phyloP scores from a whole-genome alignment of 2,888 invertebrate species.

The Orchesella flavescens region DNA sequence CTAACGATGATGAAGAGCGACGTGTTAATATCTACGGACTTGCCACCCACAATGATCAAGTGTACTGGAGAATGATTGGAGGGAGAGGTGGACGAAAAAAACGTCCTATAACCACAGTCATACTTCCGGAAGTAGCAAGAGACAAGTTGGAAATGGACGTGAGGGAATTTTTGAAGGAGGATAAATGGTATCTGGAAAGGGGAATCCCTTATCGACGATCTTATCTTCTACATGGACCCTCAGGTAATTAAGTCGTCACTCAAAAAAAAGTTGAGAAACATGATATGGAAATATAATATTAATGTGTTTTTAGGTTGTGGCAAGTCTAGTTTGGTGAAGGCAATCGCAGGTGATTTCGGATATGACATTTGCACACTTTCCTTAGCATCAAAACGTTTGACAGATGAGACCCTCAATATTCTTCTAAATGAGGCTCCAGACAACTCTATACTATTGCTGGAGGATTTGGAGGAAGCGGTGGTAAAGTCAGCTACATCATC shows the following conservation, averaged over 20 bases:
- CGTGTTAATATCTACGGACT: conserved; percentile 35
- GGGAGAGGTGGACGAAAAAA: not conserved
- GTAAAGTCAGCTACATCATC: not conserved
- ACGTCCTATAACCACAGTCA: conserved; percentile 41
- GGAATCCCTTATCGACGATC: conserved; percentile 65
- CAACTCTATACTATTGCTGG: conserved; percentile 61
- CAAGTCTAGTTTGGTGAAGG: conserved; percentile 54
- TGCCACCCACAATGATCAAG: not conserved
- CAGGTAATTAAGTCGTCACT: conserved; percentile 33
- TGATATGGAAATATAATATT: too few species aligned
- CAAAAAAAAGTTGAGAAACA: not conserved
- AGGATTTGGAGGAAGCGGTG: conserved; percentile 66
- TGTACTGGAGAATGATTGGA: conserved; percentile 40
- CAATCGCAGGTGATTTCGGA: conserved; percentile 58
- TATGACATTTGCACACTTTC: conserved; percentile 64
- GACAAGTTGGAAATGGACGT: conserved; percentile 47
- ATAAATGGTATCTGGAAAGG: conserved; percentile 60
- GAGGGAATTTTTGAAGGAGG: conserved; percentile 36
- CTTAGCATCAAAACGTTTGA: conserved; percentile 45
- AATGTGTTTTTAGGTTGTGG: conserved; percentile 43
- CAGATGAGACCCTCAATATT: conserved; percentile 56
- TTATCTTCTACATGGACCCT: conserved; percentile 64
- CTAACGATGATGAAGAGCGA: conserved; percentile 21
- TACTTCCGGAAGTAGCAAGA: conserved; percentile 34
- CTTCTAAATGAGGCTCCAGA: conserved; percentile 66